phyloP scores from a whole-genome alignment of 2,888 invertebrate genomes.

The Rotaria socialis region DNA sequence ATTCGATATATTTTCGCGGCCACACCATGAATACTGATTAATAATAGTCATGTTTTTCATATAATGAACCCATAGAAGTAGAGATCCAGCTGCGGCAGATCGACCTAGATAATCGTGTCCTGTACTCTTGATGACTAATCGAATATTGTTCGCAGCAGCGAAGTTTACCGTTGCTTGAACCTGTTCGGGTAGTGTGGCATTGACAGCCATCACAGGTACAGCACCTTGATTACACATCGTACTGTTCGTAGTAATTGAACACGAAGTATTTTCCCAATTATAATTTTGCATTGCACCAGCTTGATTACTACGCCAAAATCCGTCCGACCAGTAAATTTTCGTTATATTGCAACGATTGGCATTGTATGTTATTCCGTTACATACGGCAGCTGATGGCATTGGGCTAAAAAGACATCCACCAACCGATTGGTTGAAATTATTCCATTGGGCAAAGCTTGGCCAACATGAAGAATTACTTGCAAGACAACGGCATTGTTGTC shows the following conservation, averaged over 20 bases:
- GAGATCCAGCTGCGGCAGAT: constrained; percentile 41
- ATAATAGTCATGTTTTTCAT: background rate
- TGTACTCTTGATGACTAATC: background rate
- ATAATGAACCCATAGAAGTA: constrained; percentile 16
- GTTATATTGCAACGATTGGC: background rate
- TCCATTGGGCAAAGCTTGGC: background rate
- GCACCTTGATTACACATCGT: background rate
- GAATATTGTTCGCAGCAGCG: background rate
- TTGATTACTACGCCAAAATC: background rate
- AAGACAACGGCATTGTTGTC: too few species aligned
- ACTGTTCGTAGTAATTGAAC: background rate
- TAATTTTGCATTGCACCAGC: background rate
- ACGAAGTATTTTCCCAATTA: constrained; percentile 1
- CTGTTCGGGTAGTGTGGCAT: background rate
- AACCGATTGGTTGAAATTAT: background rate
- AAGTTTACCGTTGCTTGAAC: background rate
- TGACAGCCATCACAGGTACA: background rate
- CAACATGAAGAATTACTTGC: background rate
- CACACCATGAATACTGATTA: background rate
- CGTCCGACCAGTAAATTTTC: background rate
- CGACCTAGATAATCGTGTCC: constrained; percentile 47
- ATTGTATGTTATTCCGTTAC: background rate
- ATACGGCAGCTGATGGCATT: background rate
- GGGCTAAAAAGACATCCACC: background rate
- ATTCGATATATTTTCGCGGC: background rate